These are phyloP conservation scores for Philonicus albiceps DNA, from an alignment of 2,888 invertebrate species.

Conservation along the genomic window DNA sequence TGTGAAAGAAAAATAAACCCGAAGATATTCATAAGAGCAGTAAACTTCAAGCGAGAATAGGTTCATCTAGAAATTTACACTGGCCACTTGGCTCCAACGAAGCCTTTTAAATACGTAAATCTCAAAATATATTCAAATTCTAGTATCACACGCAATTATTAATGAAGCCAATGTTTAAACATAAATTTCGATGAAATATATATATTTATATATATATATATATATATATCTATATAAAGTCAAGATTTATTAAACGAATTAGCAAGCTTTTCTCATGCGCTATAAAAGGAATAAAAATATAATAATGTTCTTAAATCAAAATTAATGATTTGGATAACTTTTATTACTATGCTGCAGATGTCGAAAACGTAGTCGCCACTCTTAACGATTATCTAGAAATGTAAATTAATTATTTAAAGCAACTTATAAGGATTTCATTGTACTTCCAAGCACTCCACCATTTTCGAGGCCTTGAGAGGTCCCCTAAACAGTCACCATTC, in stretches of 20 bases:
- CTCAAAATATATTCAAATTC: background rate
- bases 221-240: too few species aligned
- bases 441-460: constrained; percentile 21
- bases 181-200: too few species aligned
- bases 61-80: background rate
- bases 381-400: background rate
- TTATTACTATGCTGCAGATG: background rate
- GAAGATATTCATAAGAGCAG: too few species aligned
- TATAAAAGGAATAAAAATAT: too few species aligned
- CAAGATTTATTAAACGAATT: too few species aligned
- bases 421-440: constrained; percentile 14
- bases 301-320: too few species aligned
- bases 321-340: background rate
- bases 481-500: constrained; percentile 30
- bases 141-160: too few species aligned
- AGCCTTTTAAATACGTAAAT: background rate
- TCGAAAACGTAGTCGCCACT: background rate
- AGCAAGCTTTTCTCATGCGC: too few species aligned
- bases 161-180: too few species aligned
- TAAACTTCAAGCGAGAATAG: too few species aligned
- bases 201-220: too few species aligned
- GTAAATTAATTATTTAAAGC: background rate
- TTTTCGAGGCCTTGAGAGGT: background rate
- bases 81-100: background rate
- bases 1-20: too few species aligned